phyloP scores from a whole-genome alignment of 2,113 vertebrate genomes.

The Coptodon bakossiorum region DNA sequence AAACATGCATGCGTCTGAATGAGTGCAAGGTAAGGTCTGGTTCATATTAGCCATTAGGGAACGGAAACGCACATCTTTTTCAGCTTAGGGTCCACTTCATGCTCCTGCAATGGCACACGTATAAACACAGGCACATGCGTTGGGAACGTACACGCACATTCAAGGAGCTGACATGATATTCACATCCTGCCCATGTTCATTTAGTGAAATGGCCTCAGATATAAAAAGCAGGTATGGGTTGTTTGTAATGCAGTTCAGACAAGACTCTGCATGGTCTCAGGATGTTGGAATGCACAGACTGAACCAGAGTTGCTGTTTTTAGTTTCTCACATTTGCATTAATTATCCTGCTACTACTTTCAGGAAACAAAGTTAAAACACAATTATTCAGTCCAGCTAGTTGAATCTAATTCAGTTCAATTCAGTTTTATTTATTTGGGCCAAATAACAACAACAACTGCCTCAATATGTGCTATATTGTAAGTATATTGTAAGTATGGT shows the following conservation, averaged over 20 bases:
- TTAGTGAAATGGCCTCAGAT: conserved; percentile 15
- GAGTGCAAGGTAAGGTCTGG: conserved; percentile 55
- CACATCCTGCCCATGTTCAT: conserved; percentile 46
- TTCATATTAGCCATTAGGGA: conserved; percentile 62
- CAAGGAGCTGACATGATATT: conserved; percentile 37
- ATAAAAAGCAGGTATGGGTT: conserved; percentile 42
- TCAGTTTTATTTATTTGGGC: not conserved
- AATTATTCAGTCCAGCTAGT: conserved; percentile 17
- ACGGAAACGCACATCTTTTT: conserved; percentile 66
- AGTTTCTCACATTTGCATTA: conserved; percentile 36
- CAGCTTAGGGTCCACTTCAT: conserved; percentile 58
- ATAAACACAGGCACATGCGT: conserved; percentile 58
- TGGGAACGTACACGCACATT: conserved; percentile 33
- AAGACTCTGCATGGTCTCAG: conserved; percentile 10
- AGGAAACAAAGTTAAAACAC: not conserved
- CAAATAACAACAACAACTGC: not conserved
- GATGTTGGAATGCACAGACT: conserved; percentile 14
- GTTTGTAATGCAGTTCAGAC: conserved; percentile 15
- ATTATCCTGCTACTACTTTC: not conserved
- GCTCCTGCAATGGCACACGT: conserved; percentile 45
- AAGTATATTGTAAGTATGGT: not conserved
- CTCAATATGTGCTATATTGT: not conserved
- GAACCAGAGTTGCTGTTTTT: conserved; percentile 9
- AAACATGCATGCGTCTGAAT: not conserved
- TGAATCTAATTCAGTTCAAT: not conserved